Percentiles rank a stretch among this genome's conserved stretches.
Conservation (phyloP, 2,888 invertebrate species). For the Eudasyphora cyanicolor region DNA sequence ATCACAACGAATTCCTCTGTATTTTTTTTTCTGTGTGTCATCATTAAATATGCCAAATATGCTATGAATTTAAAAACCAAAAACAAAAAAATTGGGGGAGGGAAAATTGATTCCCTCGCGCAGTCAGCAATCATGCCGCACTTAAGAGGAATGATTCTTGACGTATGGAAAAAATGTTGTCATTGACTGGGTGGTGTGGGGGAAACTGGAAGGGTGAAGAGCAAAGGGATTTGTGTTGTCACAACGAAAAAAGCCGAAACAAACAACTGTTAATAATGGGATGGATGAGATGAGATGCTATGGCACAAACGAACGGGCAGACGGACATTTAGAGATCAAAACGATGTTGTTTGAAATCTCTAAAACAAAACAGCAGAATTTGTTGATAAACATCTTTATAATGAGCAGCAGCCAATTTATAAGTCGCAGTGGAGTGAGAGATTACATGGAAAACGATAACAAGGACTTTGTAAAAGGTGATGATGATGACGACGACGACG, state of each 20-base stretch:
- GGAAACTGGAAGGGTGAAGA: not conserved
- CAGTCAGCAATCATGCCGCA: slow-evolving; percentile 49
- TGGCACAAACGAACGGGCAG: slow-evolving; percentile 16
- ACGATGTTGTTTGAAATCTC: slow-evolving; percentile 34
- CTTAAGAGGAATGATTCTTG: slow-evolving; percentile 28
- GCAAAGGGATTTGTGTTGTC: slow-evolving; percentile 49
- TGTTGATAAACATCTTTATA: slow-evolving; percentile 75
- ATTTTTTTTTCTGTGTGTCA: slow-evolving; percentile 34
- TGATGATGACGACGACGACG: not conserved
- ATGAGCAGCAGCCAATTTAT: slow-evolving; percentile 71
- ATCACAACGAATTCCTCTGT: slow-evolving; percentile 22
- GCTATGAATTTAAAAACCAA: not conserved
- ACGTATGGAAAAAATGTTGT: slow-evolving; percentile 24
- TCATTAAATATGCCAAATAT: slow-evolving; percentile 28
- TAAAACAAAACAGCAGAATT: slow-evolving; percentile 67
- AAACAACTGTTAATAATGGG: slow-evolving; percentile 42
- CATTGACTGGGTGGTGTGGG: no score
- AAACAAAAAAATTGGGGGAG: slow-evolving; percentile 37
- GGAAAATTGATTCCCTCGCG: not conserved
- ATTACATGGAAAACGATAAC: slow-evolving; percentile 1
- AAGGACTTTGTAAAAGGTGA: not conserved
- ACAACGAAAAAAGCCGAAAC: slow-evolving; percentile 24
- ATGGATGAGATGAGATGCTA: slow-evolving; percentile 17
- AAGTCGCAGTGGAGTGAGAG: slow-evolving; percentile 19
- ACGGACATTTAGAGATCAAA: not conserved